Base-by-base conservation (phyloP, 30 jellyfish, hydroid and myxozoan genomes). In the Haliclystus octoradiatus region DNA sequence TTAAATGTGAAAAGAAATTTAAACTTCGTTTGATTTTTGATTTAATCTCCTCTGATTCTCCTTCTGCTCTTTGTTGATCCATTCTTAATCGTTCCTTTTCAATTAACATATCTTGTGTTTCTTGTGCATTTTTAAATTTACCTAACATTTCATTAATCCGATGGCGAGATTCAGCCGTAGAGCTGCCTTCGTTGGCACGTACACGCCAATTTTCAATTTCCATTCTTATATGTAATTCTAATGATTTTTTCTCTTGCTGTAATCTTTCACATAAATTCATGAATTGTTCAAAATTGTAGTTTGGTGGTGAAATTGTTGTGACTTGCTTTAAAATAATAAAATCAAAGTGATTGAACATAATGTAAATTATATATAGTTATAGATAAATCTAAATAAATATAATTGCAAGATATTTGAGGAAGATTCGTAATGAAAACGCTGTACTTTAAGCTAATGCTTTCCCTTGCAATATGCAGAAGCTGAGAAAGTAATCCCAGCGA, bases 121-220 rank as follows among this genome's bases (percentile, higher is more conserved):
- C 91, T 27, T 77, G 91, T 19, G 82, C 91, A 28, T 22, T 28
- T 33, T 68, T 67, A 69, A 77, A 77, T n/a, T 34, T 33, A 19
- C 61, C 69, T 33, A 77, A 62, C 49, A 24, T 40, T 46, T 68
- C 82, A 25, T 82, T 61, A 19, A 77, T 24, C 26, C 81, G 81
- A 46, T 64, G 82, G 61, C 91, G 75, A 64, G 82, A 68, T 28
- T 77, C 91, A 1, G 64, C 60, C 3, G 81, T 77, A 0, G 78
- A 69, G 46, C 51, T 65, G 24, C 91, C 91, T 25, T 32, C 49
- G 35, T 69, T 77, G 22, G 91, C 81, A 2, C 66, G 69, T n/a
- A 64, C 24, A n/a, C 91, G 91, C 91, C 91, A 77, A 52, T 60
- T 77, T 19, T 68, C 77, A 69, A 77, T 27, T 28, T 77, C 91